These are phyloP conservation scores for Antitype chi DNA, from an alignment of 2,888 invertebrate species.

Conservation along the genomic window DNA sequence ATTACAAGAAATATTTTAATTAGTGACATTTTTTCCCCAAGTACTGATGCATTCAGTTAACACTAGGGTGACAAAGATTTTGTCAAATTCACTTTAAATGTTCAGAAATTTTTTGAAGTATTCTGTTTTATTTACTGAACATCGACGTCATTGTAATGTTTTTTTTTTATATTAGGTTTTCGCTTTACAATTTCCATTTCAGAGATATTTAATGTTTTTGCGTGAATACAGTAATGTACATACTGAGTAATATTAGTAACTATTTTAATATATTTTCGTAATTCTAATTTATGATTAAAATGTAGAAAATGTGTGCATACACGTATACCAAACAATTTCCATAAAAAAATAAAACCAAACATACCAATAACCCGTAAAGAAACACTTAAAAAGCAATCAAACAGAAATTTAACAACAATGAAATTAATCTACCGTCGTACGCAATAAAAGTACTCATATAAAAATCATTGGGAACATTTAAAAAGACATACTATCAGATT, in stretches of 20 bases:
- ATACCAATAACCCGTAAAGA: constrained; percentile 51
- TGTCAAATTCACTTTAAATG: not conserved
- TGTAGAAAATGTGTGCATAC: not conserved
- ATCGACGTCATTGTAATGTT: not conserved
- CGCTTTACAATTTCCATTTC: not conserved
- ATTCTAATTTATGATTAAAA: not conserved
- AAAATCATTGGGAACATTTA: constrained; percentile 81
- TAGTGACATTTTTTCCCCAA: not conserved
- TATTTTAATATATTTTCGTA: not conserved
- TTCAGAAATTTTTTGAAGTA: not conserved
- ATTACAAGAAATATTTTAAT: constrained; percentile 43
- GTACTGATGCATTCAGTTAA: not conserved
- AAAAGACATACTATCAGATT: constrained; percentile 86
- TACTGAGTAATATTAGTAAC: not conserved
- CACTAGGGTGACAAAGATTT: constrained; percentile 6
- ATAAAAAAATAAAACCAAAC: constrained; percentile 41
- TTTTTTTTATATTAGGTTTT: not conserved
- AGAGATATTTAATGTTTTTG: not conserved
- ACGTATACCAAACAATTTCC: not conserved
- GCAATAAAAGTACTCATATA: constrained; percentile 70
- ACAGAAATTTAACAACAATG: constrained; percentile 74
- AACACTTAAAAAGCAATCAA: constrained; percentile 66
- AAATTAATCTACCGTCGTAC: constrained; percentile 79
- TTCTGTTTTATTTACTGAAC: not conserved
- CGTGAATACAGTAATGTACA: not conserved